These are phyloP conservation scores for Montipora capitata DNA, from an alignment of 92 coral and sea anemone genomes.

Conservation along the genomic window DNA sequence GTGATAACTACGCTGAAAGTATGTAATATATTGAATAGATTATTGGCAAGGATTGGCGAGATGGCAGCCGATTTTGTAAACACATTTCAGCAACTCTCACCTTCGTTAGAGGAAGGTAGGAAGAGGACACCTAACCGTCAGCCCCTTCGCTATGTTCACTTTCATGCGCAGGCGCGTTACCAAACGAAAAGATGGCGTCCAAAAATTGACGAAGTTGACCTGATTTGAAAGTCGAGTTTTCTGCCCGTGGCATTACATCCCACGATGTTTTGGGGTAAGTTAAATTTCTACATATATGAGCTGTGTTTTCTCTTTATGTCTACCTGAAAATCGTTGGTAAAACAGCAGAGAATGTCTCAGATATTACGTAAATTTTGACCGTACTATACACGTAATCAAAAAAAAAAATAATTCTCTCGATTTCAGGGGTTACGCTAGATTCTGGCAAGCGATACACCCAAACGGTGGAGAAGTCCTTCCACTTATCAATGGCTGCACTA, in stretches of 20 bases:
- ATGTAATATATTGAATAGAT: not conserved
- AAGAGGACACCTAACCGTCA: conserved; percentile 95
- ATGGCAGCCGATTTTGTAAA: conserved; percentile 75
- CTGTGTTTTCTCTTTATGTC: not conserved
- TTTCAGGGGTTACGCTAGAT: conserved; percentile 92
- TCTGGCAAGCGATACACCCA: conserved; percentile 97
- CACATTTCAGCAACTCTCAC: conserved; percentile 67
- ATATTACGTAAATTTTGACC: too few relatives aligned
- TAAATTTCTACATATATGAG: not conserved
- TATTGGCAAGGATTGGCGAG: conserved; percentile 66
- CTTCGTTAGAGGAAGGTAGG: conserved; percentile 89
- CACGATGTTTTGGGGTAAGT: conserved; percentile 99
- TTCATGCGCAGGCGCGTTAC: conserved; percentile 76
- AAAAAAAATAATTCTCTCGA: not conserved
- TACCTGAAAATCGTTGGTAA: not conserved
- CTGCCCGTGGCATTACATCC: not conserved
- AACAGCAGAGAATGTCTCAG: not conserved
- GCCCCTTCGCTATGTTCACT: conserved; percentile 58
- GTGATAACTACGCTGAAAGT: not conserved
- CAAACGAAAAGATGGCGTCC: conserved; percentile 83
- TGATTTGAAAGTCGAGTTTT: too few relatives aligned
- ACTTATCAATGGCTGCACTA: conserved; percentile 97
- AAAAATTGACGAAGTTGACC: not conserved
- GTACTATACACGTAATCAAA: too few relatives aligned
- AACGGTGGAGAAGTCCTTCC: conserved; percentile 97